A percentile compares a stretch with the other conserved stretches of the same genome.
phyloP scores from a whole-genome alignment of 2,113 vertebrate genomes.

The Ameiurus melas region DNA sequence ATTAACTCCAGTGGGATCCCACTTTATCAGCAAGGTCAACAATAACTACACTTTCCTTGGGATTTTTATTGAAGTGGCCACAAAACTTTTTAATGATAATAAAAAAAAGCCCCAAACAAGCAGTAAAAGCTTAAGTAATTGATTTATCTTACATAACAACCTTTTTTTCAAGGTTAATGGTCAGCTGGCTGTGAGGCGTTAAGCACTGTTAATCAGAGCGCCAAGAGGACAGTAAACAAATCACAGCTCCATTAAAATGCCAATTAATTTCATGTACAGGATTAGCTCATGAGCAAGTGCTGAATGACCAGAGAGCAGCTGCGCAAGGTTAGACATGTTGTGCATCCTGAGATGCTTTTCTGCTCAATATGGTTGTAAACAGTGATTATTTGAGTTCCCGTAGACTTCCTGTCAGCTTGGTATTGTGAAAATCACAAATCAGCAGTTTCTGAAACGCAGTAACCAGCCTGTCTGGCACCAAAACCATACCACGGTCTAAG shows the following conservation, averaged over 20 bases:
- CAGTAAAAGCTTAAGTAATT: neutral
- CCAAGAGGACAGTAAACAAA: conserved; percentile 4
- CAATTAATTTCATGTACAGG: neutral
- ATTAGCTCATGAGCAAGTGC: neutral
- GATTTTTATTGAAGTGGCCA: neutral
- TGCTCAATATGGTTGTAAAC: neutral
- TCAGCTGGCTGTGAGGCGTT: neutral
- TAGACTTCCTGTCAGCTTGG: neutral
- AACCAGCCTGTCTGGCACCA: neutral
- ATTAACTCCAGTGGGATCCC: neutral
- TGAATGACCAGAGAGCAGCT: neutral
- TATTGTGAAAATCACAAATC: neutral
- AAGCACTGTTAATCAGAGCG: neutral
- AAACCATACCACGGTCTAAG: neutral
- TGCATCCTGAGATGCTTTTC: neutral
- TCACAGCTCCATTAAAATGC: neutral
- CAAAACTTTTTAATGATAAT: neutral
- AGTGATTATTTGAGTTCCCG: neutral
- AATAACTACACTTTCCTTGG: neutral
- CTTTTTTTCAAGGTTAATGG: neutral
- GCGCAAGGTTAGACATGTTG: neutral
- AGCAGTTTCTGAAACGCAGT: neutral
- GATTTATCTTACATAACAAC: neutral
- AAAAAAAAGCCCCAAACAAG: neutral
- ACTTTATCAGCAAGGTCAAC: neutral